These are phyloP conservation scores for Drosophila sechellia DNA, from an alignment of 1,140 invertebrate genomes.

Conservation along the genomic window DNA sequence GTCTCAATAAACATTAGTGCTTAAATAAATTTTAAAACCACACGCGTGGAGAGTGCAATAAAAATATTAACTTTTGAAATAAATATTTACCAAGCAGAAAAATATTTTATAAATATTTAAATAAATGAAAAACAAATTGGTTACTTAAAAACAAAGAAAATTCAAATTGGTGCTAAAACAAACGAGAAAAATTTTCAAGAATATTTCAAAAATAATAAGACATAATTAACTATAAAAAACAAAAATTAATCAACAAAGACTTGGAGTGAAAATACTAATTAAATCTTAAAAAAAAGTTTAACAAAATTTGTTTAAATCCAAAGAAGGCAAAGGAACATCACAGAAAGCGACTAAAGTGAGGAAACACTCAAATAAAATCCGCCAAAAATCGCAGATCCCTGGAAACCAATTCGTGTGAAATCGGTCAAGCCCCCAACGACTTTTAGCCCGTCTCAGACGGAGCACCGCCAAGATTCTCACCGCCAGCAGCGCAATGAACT, in stretches of 20 bases:
- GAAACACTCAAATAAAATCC: neutral
- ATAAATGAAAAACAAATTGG: slow-evolving; percentile 6
- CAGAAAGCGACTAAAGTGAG: slow-evolving; percentile 7
- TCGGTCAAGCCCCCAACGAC: slow-evolving; percentile 56
- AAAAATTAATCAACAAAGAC: slow-evolving; percentile 1
- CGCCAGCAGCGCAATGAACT: slow-evolving; percentile 90
- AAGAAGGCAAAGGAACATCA: slow-evolving; percentile 21
- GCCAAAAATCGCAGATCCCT: neutral
- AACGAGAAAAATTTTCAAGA: neutral
- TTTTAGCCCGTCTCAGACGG: slow-evolving; percentile 42
- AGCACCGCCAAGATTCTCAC: slow-evolving; percentile 84
- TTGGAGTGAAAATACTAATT: neutral
- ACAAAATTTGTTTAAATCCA: neutral
- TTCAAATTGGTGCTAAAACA: slow-evolving; percentile 12
- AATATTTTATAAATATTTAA: slow-evolving; percentile 26
- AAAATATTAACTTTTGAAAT: slow-evolving; percentile 16
- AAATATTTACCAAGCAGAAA: slow-evolving; percentile 34
- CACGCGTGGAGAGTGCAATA: slow-evolving; percentile 67
- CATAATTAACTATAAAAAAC: neutral
- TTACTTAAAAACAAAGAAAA: neutral
- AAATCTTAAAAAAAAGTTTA: neutral
- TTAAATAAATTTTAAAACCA: slow-evolving; percentile 11
- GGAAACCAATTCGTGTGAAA: slow-evolving; percentile 1
- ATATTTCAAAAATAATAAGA: slow-evolving; percentile 4
- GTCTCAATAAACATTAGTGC: slow-evolving; percentile 33